Percentiles rank a stretch among this genome's conserved stretches.
Evolutionary conservation across 2,113 vertebrate species (phyloP).

Genomic region (Thermophis baileyi): DNA sequence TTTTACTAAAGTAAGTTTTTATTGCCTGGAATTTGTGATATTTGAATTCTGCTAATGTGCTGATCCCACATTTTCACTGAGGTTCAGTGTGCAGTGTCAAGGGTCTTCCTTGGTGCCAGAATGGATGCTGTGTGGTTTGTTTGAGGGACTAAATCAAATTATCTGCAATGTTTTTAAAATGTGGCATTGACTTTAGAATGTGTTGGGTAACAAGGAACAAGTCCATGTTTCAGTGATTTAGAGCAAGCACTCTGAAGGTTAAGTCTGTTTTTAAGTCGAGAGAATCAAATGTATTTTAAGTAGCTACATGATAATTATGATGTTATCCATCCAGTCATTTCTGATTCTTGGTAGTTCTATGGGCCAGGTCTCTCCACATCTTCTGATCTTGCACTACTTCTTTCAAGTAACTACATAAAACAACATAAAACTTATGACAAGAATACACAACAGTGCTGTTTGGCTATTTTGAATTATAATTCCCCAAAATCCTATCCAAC

Average conservation of each 20-base stretch:
- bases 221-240: not conserved
- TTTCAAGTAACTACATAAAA: not conserved
- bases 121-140: not conserved
- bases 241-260: not conserved
- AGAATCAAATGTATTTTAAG: too few species aligned
- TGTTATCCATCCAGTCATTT: not conserved
- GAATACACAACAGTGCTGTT: not conserved
- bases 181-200: not conserved
- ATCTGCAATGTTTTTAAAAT: not conserved
- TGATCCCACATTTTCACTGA: not conserved
- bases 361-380: not conserved
- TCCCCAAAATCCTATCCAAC: not conserved
- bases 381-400: not conserved
- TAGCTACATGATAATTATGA: not conserved
- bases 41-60: not conserved
- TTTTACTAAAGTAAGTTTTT: not conserved
- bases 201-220: not conserved
- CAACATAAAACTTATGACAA: not conserved
- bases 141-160: not conserved
- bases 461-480: not conserved
- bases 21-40: not conserved
- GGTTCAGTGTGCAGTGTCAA: not conserved
- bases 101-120: not conserved
- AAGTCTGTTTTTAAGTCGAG: not conserved
- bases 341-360: not conserved